These are phyloP conservation scores for Drosophila paranaensis DNA, from an alignment of 2,888 invertebrate species.

Conservation along the genomic window DNA sequence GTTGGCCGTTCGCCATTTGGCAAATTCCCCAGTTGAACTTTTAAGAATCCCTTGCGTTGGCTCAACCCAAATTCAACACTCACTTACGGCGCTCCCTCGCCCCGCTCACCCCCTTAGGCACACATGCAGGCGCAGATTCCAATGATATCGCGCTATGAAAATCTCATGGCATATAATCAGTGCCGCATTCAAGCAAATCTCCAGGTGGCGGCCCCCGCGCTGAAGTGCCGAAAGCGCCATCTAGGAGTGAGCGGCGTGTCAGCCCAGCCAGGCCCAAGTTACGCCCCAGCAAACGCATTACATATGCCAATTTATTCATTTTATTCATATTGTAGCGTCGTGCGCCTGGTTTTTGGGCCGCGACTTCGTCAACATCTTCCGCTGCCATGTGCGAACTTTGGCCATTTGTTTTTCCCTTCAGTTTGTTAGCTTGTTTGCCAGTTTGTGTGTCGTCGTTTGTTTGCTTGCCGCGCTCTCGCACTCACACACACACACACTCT, in stretches of 20 bases:
- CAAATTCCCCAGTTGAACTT: constrained; percentile 41
- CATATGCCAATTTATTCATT: constrained; percentile 80
- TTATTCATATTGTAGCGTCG: constrained; percentile 73
- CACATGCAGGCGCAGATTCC: constrained; percentile 59
- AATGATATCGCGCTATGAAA: constrained; percentile 64
- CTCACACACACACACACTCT: background rate
- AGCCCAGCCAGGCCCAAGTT: background rate
- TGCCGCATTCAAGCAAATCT: constrained; percentile 71
- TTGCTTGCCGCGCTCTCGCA: constrained; percentile 18
- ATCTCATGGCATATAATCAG: constrained; percentile 74
- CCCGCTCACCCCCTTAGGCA: constrained; percentile 1
- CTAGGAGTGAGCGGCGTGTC: constrained; percentile 10
- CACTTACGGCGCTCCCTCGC: background rate
- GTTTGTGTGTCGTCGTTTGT: constrained; percentile 52
- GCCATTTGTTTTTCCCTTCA: constrained; percentile 60
- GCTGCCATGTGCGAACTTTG: constrained; percentile 53
- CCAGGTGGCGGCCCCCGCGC: constrained; percentile 59
- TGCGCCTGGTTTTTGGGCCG: constrained; percentile 30
- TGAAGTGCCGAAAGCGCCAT: constrained; percentile 8
- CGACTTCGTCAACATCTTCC: constrained; percentile 53
- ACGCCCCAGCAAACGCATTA: constrained; percentile 65
- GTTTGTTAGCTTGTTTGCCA: constrained; percentile 53
- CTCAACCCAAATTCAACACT: constrained; percentile 19
- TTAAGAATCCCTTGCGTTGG: constrained; percentile 28
- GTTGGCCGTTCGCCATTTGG: constrained; percentile 48